Base-by-base conservation (phyloP, 2,888 invertebrate genomes). In the Ganaspis brasiliensis region DNA sequence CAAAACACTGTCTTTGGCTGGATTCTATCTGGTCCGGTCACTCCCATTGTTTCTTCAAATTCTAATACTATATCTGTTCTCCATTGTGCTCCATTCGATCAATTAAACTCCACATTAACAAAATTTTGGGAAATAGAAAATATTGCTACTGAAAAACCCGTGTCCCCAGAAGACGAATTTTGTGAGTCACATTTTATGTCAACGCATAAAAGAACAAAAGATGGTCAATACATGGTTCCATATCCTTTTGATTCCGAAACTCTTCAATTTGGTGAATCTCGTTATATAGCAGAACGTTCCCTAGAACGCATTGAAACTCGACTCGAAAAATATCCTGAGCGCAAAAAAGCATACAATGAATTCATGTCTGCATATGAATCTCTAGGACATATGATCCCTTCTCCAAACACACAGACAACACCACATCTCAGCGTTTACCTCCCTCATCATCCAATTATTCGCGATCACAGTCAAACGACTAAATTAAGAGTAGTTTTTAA, bases 181-280 rank as follows among this genome's bases (percentile, higher is more conserved):
- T 76, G 76, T 35, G 76, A 76, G 16, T 6, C 21, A 2, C 52
- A 76, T 49, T 76, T 72, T 19, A 24, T 12, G 0, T 9, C 40
- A 26, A 76, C 76, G 6, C 72, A 72, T 16, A 37, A 72, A 9
- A 59, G 76, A 16, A 16, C 45, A 16, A 12, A 45, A 12, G 55
- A 55, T n/a, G 76, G 72, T 24, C 56, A 72, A 1, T 76, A 76
- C 37, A 49, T 61, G 10, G 76, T 76, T 52, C 57, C 63, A 8
- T 3, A 73, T 1, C 76, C 76, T 0, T 76, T 76, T 16, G 26
- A 55, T 24, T 31, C 31, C 2, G 6, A 2, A 21, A 2, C 3
- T 19, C 45, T 16, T 14, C 8, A 16, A 2, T 1, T 71, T 3
- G 70, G 55, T 4, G 16, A 49, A 0, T 75, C 71, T 10, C 40